Evolutionary conservation across 2,888 invertebrate genomes (phyloP), one percentile per base, ranked within the genome.

Genomic region (Brachylomia viminalis): DNA sequence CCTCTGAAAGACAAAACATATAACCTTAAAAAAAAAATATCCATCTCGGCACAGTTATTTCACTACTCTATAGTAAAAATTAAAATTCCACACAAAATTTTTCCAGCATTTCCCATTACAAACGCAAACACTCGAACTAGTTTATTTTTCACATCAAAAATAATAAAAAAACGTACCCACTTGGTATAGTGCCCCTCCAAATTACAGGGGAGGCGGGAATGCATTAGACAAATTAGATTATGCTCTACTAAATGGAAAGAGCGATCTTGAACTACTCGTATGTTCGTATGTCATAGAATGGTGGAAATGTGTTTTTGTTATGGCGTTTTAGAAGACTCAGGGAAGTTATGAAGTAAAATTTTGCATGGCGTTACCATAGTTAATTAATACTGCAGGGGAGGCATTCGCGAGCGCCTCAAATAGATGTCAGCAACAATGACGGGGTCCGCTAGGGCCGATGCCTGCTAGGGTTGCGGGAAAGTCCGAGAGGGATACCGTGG

Each of bases 191-290:
- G 47, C 70, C 59, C 79, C 61, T 70, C 64, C 72, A 79, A 85
- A 86, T 83, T 79, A 86, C 65, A 68, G 66, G 79, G 81, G 83
- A 52, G 80, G 64, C 74, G 70, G 54, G 66, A 69, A 84, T 61
- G 88, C 89, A 89, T 89, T 89, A 89, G 75, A 85, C 80, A 88
- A 89, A 89, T 89, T 89, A 85, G 85, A 89, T 89, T 89, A 89
- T 78, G 79, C 77, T 75, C 65, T 59, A 30, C 82, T 79, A 77
- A 79, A 81, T 80, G 78, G 80, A 79, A 72, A 67, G 77, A 84
- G 77, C 61, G 67, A 30, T 52, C 54, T 64, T 67, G 2, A 67
- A 54, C 54, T 67, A 38, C 38, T 38, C 6, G 38, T 38, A 7
- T 56, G 72, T 20, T 47, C 33, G n/a, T 54, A 42, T 66, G 11